phyloP scores from a whole-genome alignment of 2,113 vertebrate species.

The Silurus asotus region DNA sequence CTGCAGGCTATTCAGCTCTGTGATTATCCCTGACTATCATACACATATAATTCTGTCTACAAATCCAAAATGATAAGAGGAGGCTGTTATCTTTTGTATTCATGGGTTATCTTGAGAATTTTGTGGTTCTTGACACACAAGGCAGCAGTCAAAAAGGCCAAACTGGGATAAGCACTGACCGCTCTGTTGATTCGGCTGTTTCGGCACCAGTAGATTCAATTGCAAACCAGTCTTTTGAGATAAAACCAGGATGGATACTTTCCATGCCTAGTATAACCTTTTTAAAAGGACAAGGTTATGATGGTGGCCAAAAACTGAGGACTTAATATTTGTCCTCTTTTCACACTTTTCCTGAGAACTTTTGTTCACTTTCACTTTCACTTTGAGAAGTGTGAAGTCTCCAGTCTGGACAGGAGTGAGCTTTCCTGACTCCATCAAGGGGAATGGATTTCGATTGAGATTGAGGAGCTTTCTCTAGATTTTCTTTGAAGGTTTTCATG shows the following conservation, averaged over 20 bases:
- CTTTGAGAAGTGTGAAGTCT: slow-evolving; percentile 12
- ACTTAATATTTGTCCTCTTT: slow-evolving; percentile 3
- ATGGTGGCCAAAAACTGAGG: slow-evolving; percentile 1
- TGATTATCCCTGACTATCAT: neutral
- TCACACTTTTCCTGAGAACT: neutral
- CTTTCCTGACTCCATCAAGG: neutral
- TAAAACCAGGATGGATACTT: slow-evolving; percentile 35
- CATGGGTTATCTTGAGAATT: neutral
- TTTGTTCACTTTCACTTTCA: slow-evolving; percentile 13
- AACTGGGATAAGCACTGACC: neutral
- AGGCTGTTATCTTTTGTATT: neutral
- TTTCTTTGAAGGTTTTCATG: slow-evolving; percentile 24
- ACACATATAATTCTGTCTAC: neutral
- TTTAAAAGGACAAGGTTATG: slow-evolving; percentile 4
- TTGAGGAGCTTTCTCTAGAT: slow-evolving; percentile 2
- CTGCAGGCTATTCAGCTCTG: neutral
- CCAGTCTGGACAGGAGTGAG: slow-evolving; percentile 5
- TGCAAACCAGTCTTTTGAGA: slow-evolving; percentile 36
- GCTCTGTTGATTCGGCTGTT: slow-evolving; percentile 27
- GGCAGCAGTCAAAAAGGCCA: slow-evolving; percentile 16
- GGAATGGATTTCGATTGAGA: neutral
- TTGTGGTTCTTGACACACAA: neutral
- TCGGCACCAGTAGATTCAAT: slow-evolving; percentile 27
- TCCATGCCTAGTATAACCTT: slow-evolving; percentile 19
- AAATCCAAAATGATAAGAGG: neutral